Conservation (phyloP, 2,113 vertebrate genomes). For the Lepus europaeus region DNA sequence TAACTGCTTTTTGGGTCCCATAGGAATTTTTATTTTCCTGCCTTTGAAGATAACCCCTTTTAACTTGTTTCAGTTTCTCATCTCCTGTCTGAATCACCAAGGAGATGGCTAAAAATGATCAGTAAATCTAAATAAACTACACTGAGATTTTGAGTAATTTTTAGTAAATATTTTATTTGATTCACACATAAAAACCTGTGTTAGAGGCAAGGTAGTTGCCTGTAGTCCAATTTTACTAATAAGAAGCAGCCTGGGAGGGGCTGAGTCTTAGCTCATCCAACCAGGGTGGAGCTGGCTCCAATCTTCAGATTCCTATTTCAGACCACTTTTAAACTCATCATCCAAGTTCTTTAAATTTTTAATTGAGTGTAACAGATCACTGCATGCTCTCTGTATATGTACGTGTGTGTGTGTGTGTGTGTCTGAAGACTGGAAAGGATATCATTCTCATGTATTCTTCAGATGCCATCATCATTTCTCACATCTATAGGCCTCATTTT, state of each 20-base stretch:
- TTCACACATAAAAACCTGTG: not conserved
- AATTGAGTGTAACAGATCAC: not conserved
- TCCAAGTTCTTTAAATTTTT: not conserved
- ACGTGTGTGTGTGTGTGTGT: not conserved
- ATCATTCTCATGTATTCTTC: rapidly evolving
- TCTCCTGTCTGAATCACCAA: not conserved
- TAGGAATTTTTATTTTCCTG: slow-evolving; percentile 26
- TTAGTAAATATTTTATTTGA: not conserved
- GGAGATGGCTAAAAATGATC: not conserved
- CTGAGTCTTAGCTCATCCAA: not conserved
- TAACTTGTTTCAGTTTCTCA: not conserved
- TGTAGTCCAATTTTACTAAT: not conserved
- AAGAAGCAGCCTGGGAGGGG: not conserved
- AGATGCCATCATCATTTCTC: not conserved
- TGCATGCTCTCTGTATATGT: not conserved
- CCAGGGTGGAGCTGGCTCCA: not conserved
- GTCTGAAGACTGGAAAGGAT: not conserved
- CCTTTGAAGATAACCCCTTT: slow-evolving; percentile 15
- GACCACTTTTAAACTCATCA: not conserved
- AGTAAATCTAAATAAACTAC: not conserved
- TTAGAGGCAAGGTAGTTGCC: not conserved
- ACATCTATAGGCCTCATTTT: not conserved
- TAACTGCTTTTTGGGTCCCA: not conserved
- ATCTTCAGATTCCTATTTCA: not conserved
- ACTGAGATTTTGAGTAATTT: not conserved